Evolutionary conservation across 2,797 vertebrate species (phyloP).

Genomic region (Phoeniculus purpureus): DNA sequence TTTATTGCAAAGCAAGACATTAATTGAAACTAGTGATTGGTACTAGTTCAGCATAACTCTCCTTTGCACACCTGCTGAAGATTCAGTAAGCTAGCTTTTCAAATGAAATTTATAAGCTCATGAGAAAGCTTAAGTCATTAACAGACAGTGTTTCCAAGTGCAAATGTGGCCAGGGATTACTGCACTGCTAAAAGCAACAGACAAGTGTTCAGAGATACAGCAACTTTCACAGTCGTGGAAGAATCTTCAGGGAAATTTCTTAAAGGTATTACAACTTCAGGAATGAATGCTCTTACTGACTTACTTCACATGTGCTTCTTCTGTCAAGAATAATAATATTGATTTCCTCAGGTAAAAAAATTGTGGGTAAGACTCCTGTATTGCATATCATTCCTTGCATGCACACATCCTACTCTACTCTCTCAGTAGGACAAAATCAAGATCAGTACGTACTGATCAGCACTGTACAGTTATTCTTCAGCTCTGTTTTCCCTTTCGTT

Average conservation of each 20-base stretch:
- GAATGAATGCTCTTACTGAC: background rate
- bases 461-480: background rate
- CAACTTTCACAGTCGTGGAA: background rate
- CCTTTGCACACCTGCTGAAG: background rate
- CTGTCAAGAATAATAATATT: background rate
- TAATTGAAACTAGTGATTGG: background rate
- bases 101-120: background rate
- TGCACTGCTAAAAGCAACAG: background rate
- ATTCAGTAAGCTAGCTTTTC: background rate
- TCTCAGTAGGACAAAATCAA: background rate
- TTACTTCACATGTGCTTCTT: background rate
- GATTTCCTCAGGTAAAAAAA: background rate
- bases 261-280: background rate
- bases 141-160: background rate
- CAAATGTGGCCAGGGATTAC: background rate
- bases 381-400: background rate
- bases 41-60: background rate
- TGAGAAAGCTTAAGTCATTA: background rate
- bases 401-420: background rate
- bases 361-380: background rate
- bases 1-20: conserved; percentile 30
- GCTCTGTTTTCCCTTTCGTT: background rate
- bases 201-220: background rate
- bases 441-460: background rate
- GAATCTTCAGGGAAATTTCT: background rate